phyloP scores from a whole-genome alignment of 2,113 vertebrate genomes.

The Fulica atra region DNA sequence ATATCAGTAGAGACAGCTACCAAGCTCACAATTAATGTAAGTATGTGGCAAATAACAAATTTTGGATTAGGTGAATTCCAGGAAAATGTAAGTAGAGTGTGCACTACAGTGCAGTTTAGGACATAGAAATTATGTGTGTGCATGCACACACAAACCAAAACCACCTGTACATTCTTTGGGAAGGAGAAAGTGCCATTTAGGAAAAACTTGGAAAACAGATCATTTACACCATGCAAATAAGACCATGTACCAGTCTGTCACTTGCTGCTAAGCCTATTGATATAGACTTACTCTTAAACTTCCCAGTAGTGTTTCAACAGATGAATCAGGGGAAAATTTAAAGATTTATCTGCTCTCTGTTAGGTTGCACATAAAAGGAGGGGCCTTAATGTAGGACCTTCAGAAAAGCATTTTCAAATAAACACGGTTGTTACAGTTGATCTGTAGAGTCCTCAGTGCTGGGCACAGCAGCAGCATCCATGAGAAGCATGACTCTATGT shows the following conservation, averaged over 20 bases:
- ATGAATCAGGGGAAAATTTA: neutral
- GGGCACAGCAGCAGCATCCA: neutral
- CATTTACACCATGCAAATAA: neutral
- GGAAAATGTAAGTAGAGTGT: neutral
- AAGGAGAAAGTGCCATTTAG: neutral
- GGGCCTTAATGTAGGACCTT: neutral
- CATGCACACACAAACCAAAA: neutral
- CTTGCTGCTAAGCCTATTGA: neutral
- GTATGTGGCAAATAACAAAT: neutral
- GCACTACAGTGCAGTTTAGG: neutral
- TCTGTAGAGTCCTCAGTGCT: neutral
- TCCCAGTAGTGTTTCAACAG: neutral
- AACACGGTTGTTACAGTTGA: neutral
- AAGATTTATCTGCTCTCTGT: neutral
- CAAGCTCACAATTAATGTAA: neutral
- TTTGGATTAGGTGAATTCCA: neutral
- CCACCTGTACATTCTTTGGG: neutral
- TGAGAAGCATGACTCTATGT: neutral
- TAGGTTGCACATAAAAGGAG: neutral
- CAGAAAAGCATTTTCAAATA: neutral
- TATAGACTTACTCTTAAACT: neutral
- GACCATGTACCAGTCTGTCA: neutral
- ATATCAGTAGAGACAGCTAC: neutral
- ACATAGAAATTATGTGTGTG: neutral
- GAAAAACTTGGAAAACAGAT: neutral